Evolutionary conservation across 2,797 vertebrate species (phyloP), one percentile per base, ranked within the genome.

Genomic region (Moxostoma hubbsi): DNA sequence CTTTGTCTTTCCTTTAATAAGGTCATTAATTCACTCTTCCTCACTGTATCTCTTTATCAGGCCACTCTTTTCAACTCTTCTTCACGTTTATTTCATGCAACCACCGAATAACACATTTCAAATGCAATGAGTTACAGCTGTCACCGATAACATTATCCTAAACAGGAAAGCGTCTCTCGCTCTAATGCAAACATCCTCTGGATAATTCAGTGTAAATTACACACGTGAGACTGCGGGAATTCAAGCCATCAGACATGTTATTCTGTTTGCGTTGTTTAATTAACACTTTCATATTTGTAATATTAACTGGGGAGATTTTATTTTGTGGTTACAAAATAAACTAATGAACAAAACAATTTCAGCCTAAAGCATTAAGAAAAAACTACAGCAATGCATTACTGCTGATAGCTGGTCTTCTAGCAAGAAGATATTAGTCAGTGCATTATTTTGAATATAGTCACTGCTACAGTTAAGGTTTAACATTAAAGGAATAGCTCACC

Each of bases 231-330:
- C 16, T 13, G 43, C 4, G 51, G 62, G 73, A 79, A 77, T 55
- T 73, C 73, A n/a, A n/a, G 50, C n/a, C 46, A 73, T 75, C 59
- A 50, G 50, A 63, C 51, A 49, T 62, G 36, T 72, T 63, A 49
- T 46, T 18, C 8, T 69, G 68, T 55, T 71, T 73, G 67, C 10
- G 7, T 18, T 50, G 16, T 77, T 61, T 85, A 82, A 85, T 67
- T 70, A 59, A 66, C 55, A 5, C 45, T 80, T 70, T 70, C 68
- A 64, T 69, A 82, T 79, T 73, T 49, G 47, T 59, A 59, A 59
- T 15, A 10, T 9, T 59, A 59, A 59, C 58, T 24, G 57, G 9
- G 57, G 57, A 36, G 57, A 24, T 59, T 59, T 59, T 24, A 5
- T 18, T 36, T 18, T 4, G 6, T 59, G 36, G 24, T 61, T 2